phyloP scores from a whole-genome alignment of 2,113 vertebrate species.

The Fulmarus glacialis region DNA sequence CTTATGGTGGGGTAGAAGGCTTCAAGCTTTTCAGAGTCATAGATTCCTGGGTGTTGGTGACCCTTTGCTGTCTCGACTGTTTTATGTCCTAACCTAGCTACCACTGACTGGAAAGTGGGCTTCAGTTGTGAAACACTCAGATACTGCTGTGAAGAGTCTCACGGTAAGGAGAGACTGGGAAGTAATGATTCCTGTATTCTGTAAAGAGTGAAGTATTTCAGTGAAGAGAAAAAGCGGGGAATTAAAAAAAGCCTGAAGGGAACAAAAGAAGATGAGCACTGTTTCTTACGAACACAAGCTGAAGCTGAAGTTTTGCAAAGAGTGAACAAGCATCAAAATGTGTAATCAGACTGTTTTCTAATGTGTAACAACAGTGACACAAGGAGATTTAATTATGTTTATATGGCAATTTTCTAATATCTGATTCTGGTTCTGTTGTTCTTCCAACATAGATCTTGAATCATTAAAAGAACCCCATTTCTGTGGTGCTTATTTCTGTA shows the following conservation, averaged over 20 bases:
- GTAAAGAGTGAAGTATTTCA: background rate
- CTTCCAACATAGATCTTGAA: background rate
- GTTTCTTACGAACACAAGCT: background rate
- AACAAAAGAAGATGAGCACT: background rate
- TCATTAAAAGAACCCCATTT: background rate
- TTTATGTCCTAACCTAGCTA: background rate
- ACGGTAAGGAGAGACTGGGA: background rate
- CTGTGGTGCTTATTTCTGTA: background rate
- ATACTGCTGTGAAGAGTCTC: background rate
- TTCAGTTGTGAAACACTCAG: accelerated
- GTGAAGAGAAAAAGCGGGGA: background rate
- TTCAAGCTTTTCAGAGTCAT: background rate
- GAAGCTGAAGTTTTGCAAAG: background rate
- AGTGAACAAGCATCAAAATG: background rate
- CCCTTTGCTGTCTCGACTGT: background rate
- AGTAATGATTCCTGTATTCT: background rate
- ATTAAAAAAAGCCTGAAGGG: background rate
- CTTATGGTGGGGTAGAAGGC: background rate
- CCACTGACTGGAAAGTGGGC: background rate
- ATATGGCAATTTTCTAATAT: background rate
- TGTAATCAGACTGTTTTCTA: background rate
- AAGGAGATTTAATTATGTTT: background rate
- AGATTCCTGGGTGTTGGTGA: background rate
- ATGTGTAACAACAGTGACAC: background rate
- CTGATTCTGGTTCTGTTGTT: background rate